These are phyloP conservation scores for Drosophila quadrilineata DNA, from an alignment of 1,140 invertebrate species.

Conservation along the genomic window DNA sequence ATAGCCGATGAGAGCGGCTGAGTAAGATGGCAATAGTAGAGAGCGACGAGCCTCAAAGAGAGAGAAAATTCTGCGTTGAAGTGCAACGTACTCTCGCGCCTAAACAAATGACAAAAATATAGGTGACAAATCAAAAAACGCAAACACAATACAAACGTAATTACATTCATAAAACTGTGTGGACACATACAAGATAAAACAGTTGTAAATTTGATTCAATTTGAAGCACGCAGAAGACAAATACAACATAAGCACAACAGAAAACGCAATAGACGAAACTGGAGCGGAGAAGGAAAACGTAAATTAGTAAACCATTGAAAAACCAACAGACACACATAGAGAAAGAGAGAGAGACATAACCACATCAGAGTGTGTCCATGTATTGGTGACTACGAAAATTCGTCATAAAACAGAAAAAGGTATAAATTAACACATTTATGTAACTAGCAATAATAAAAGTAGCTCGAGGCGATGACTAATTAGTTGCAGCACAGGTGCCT, in stretches of 20 bases:
- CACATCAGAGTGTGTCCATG: too few relatives aligned
- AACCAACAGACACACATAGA: constrained; percentile 13
- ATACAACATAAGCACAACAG: constrained; percentile 11
- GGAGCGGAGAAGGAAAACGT: constrained; percentile 33
- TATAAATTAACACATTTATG: constrained; percentile 78
- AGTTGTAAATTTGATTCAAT: constrained; percentile 10
- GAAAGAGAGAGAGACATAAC: background rate
- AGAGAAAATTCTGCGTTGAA: constrained; percentile 9
- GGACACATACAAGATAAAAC: constrained; percentile 4
- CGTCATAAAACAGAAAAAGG: constrained; percentile 44
- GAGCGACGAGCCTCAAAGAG: background rate
- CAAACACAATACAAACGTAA: constrained; percentile 8
- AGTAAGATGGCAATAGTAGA: background rate
- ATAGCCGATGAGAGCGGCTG: background rate
- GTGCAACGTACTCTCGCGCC: constrained; percentile 28
- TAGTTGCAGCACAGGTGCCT: constrained; percentile 29
- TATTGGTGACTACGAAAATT: constrained; percentile 53
- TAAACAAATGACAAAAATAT: constrained; percentile 13
- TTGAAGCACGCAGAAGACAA: too few relatives aligned
- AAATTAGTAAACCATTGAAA: constrained; percentile 59
- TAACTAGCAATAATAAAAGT: constrained; percentile 46
- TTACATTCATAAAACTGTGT: constrained; percentile 4
- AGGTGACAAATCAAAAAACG: constrained; percentile 13
- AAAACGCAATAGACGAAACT: constrained; percentile 21
- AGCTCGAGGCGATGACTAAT: constrained; percentile 58